These are phyloP conservation scores for Drosophila limbata DNA, from an alignment of 2,888 invertebrate genomes.

Conservation along the genomic window DNA sequence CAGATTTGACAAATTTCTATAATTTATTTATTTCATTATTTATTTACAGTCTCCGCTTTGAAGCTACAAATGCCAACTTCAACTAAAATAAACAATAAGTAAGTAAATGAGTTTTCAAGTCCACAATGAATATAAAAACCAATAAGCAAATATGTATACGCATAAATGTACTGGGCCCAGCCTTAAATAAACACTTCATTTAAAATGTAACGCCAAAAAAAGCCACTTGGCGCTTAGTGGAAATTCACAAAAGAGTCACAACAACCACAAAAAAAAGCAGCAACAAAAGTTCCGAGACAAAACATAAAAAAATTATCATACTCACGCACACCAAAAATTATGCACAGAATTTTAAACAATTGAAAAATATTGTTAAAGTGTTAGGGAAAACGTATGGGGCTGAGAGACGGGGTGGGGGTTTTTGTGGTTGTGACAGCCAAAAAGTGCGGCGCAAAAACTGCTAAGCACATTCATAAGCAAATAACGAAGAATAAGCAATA, in stretches of 20 bases:
- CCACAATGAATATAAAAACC: conserved; percentile 23
- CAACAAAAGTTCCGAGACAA: neutral
- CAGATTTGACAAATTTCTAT: conserved; percentile 1
- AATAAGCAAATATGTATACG: conserved; percentile 9
- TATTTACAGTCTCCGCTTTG: conserved; percentile 42
- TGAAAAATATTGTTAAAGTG: conserved; percentile 52
- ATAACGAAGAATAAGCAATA: conserved; percentile 57
- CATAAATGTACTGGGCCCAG: conserved; percentile 15
- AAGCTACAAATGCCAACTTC: conserved; percentile 40
- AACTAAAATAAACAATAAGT: conserved; percentile 57
- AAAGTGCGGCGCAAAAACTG: conserved; percentile 60
- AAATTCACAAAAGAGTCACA: conserved; percentile 40
- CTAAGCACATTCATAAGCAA: conserved; percentile 77
- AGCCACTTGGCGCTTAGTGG: conserved; percentile 58
- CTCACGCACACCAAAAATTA: conserved; percentile 51
- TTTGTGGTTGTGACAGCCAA: conserved; percentile 7
- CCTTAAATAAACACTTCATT: conserved; percentile 71
- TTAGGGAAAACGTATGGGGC: neutral
- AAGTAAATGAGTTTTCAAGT: conserved; percentile 41
- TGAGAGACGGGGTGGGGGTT: neutral
- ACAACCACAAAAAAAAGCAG: conserved; percentile 18
- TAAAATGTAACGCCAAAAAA: conserved; percentile 74
- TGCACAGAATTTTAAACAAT: conserved; percentile 74
- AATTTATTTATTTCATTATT: conserved; percentile 4
- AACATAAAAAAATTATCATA: conserved; percentile 48